Conservation (phyloP, 1,140 invertebrate species). For the Oscheius sp. region DNA sequence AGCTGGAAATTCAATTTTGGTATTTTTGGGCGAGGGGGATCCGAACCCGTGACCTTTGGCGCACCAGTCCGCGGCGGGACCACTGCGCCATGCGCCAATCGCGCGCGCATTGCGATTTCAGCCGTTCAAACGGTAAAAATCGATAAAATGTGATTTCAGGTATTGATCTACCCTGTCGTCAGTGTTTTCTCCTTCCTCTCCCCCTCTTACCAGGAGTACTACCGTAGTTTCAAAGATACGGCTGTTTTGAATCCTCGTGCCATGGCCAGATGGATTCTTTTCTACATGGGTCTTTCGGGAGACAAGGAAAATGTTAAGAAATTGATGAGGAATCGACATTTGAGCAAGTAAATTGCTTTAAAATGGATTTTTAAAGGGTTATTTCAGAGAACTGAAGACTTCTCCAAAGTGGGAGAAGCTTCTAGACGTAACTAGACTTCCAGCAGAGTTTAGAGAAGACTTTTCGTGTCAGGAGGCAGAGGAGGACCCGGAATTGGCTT, state of each 20-base stretch:
- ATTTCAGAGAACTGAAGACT: neutral
- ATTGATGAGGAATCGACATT: slow-evolving; percentile 26
- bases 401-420: neutral
- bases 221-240: slow-evolving; percentile 25
- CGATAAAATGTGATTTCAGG: slow-evolving; percentile 17
- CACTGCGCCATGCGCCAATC: too few species aligned
- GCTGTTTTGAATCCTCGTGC: slow-evolving; percentile 37
- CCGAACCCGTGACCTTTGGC: too few species aligned
- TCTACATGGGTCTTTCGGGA: slow-evolving; percentile 33
- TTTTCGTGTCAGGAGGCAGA: neutral
- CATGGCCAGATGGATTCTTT: slow-evolving; percentile 40
- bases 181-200: slow-evolving; percentile 33
- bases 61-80: too few species aligned
- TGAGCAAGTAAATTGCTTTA: neutral
- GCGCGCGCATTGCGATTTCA: too few species aligned
- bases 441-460: too few species aligned
- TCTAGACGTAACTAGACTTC: too few species aligned
- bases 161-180: slow-evolving; percentile 40
- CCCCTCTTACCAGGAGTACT: slow-evolving; percentile 39
- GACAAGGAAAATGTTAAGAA: slow-evolving; percentile 28
- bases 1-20: too few species aligned
- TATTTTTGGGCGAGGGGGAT: too few species aligned
- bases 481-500: neutral
- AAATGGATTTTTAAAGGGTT: neutral
- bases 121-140: slow-evolving; percentile 6